Evolutionary conservation across 1,140 invertebrate genomes (phyloP), one percentile per base, ranked within the genome.

Genomic region (Rhizoglyphus robini): DNA sequence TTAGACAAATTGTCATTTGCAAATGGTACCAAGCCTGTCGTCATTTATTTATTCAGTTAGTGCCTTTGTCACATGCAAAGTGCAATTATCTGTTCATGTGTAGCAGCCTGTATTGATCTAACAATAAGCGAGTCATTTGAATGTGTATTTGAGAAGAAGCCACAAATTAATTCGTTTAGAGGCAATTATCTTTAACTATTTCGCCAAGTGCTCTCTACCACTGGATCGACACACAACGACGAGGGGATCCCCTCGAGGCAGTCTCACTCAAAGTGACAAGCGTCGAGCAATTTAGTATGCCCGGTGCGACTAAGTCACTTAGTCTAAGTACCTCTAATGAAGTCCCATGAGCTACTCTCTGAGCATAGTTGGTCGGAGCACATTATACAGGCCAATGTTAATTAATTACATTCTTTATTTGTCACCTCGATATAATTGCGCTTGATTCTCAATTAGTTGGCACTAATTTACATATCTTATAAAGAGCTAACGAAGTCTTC

Each of bases 341-440:
- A 46, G 41, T 15, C 15, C 41, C 15, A 46, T 46, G 41, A 18
- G 36, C 8, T 41, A 18, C 18, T 18, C 8, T 11, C 36, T 41
- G n/a, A n/a, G n/a, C n/a, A n/a, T n/a, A n/a, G 18, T 41, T 41
- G 8, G 18, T 41, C 18, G 8, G 8, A 8, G 36, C 36, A 11
- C 8, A 18, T 41, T 11, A 11, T 41, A 41, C 8, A 11, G 36
- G 8, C 36, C 23, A 32, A 54, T 54, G 51, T 23, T 54, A 54
- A n/a, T n/a, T n/a, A n/a, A 54, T 54, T 54, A 54, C 51, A 54
- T 23, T 54, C 51, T 54, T 54, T 23, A 54, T 54, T 54, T 54
- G 51, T 54, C 51, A 23, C 51, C 20, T 54, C 51, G 8, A 54
- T 54, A 23, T 54, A 20, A 54, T 54, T 54, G 51, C 51, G 23